Conservation (phyloP, 2,888 invertebrate genomes). For the Itoplectis maculator region DNA sequence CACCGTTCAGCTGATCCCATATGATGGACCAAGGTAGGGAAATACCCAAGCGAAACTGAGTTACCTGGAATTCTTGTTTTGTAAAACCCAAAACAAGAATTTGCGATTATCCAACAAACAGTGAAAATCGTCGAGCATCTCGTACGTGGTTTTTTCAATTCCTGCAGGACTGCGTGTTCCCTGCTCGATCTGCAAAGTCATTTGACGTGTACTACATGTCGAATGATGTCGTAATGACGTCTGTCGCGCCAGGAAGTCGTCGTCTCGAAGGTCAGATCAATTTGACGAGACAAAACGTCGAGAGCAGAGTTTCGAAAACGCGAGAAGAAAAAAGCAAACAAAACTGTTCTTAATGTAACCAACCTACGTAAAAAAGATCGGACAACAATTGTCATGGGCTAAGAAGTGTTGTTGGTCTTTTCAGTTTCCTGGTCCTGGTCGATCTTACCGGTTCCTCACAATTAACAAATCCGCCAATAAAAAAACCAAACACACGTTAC, state of each 20-base stretch:
- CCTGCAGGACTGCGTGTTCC: too few species aligned
- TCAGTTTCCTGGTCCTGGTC: constrained; percentile 59
- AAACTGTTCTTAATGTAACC: constrained; percentile 32
- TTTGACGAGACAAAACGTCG: constrained; percentile 1
- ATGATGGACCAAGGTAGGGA: neutral
- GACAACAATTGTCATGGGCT: neutral
- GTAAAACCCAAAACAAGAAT: constrained; percentile 1
- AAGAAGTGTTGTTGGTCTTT: constrained; percentile 36
- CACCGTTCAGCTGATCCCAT: neutral
- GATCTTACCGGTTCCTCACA: too few species aligned
- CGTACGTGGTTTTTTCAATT: neutral
- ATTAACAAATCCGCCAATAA: too few species aligned
- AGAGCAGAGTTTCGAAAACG: neutral
- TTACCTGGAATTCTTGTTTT: constrained; percentile 3
- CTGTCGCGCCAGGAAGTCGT: neutral
- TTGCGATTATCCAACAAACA: neutral
- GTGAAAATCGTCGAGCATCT: neutral
- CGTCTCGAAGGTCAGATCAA: constrained; percentile 3
- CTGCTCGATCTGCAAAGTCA: neutral
- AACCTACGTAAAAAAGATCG: constrained; percentile 25
- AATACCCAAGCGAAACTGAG: neutral
- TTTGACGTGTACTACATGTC: neutral
- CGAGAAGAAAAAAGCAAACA: constrained; percentile 4
- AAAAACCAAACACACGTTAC: too few species aligned
- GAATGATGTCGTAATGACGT: neutral